These are phyloP conservation scores for Limenitis camilla DNA, from an alignment of 2,888 invertebrate genomes.

Conservation along the genomic window DNA sequence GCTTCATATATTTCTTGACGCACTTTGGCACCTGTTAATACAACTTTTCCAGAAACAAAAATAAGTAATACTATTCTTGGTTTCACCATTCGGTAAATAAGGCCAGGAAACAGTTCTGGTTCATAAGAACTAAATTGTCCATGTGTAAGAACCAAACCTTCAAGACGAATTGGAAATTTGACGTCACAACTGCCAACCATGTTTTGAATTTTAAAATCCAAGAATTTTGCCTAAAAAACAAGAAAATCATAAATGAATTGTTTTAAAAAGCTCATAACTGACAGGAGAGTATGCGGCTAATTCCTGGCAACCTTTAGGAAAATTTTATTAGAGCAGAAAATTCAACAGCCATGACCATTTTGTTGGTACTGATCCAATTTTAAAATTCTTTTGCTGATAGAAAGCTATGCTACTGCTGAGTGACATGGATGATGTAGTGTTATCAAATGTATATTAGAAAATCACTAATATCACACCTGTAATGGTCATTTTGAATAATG, in stretches of 20 bases:
- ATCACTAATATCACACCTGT: too few relatives aligned
- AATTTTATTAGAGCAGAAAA: too few relatives aligned
- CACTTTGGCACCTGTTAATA: slow-evolving; percentile 97
- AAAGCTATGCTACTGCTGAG: too few relatives aligned
- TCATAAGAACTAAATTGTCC: slow-evolving; percentile 92
- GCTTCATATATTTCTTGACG: slow-evolving; percentile 96
- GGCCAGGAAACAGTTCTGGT: slow-evolving; percentile 98
- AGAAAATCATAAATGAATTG: neutral
- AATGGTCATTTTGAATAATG: too few relatives aligned
- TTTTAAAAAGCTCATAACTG: neutral
- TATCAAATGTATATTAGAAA: too few relatives aligned
- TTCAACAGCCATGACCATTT: too few relatives aligned
- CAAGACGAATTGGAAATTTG: slow-evolving; percentile 83
- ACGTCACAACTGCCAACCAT: slow-evolving; percentile 87
- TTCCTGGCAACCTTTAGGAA: too few relatives aligned
- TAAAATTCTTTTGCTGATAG: too few relatives aligned
- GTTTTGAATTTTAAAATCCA: slow-evolving; percentile 88
- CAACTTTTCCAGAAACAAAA: slow-evolving; percentile 99
- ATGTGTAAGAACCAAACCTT: slow-evolving; percentile 82
- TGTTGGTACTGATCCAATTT: too few relatives aligned
- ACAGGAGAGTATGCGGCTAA: too few relatives aligned
- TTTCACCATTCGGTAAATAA: slow-evolving; percentile 98
- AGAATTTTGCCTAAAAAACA: slow-evolving; percentile 81
- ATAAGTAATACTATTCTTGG: slow-evolving; percentile 97
- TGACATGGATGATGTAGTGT: too few relatives aligned